Percentiles rank a stretch among this genome's conserved stretches.
These are phyloP conservation scores for Recurvirostra avosetta DNA, from an alignment of 2,113 vertebrate genomes.

Conservation along the genomic window DNA sequence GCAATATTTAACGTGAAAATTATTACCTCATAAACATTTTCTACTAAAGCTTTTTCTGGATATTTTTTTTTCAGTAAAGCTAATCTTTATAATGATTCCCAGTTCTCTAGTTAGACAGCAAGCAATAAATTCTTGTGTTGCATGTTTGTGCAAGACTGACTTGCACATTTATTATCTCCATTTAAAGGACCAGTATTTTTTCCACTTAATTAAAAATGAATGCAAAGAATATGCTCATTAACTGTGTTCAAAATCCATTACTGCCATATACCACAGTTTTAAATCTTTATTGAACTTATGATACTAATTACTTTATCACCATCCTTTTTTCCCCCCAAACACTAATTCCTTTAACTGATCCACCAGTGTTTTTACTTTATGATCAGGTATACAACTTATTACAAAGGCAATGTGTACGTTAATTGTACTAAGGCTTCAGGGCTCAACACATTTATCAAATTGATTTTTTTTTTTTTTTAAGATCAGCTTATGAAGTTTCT, in stretches of 20 bases:
- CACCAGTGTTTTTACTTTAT: background rate
- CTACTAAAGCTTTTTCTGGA: constrained; percentile 23
- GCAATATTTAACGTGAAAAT: constrained; percentile 4
- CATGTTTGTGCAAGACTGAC: constrained; percentile 53
- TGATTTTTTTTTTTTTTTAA: background rate
- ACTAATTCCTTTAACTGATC: constrained; percentile 4
- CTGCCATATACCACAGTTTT: background rate
- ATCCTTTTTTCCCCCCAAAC: background rate
- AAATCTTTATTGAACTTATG: constrained; percentile 33
- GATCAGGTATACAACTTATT: background rate
- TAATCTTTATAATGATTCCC: constrained; percentile 59
- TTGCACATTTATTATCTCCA: constrained; percentile 52
- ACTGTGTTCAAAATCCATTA: constrained; percentile 20
- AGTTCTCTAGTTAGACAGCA: constrained; percentile 53
- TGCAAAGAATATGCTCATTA: constrained; percentile 36
- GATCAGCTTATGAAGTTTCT: background rate
- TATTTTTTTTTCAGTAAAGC: constrained; percentile 17
- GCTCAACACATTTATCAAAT: background rate
- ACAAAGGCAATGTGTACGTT: background rate
- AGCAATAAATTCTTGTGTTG: constrained; percentile 59
- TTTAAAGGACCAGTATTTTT: constrained; percentile 41
- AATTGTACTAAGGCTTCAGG: background rate
- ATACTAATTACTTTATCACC: constrained; percentile 27
- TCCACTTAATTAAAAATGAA: constrained; percentile 51
- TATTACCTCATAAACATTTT: constrained; percentile 50